Evolutionary conservation across 2,797 vertebrate species (phyloP).

Genomic region (Oreochromis mossambicus): DNA sequence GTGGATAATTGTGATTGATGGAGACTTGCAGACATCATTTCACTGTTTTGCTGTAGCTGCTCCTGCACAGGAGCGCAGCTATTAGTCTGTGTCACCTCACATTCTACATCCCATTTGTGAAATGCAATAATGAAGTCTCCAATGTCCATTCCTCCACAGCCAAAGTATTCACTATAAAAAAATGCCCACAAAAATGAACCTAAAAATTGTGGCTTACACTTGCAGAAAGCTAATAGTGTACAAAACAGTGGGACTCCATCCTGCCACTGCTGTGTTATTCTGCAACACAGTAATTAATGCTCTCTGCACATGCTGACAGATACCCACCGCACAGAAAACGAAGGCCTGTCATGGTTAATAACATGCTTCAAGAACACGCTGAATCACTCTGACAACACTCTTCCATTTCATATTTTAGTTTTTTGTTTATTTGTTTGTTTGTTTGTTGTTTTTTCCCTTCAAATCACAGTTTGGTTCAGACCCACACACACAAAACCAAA

Average conservation of each 20-base stretch:
- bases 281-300: slow-evolving; percentile 35
- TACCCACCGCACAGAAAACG: slow-evolving; percentile 1
- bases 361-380: slow-evolving; percentile 17
- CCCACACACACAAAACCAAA: neutral
- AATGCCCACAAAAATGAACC: neutral
- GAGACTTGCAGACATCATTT: slow-evolving; percentile 56
- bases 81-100: slow-evolving; percentile 72
- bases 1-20: slow-evolving; percentile 76
- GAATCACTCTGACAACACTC: slow-evolving; percentile 18
- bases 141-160: neutral
- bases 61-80: slow-evolving; percentile 56
- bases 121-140: slow-evolving; percentile 55
- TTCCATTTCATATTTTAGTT: neutral
- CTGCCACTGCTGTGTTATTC: neutral
- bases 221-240: neutral
- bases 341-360: slow-evolving; percentile 33
- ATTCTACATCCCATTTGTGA: slow-evolving; percentile 62
- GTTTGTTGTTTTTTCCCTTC: neutral
- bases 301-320: slow-evolving; percentile 18
- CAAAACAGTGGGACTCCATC: neutral
- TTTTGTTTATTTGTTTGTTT: neutral
- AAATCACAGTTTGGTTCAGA: neutral
- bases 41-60: slow-evolving; percentile 71
- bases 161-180: neutral
- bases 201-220: neutral